phyloP scores from a whole-genome alignment of 2,888 invertebrate genomes.

The Heterodera filipjevi region DNA sequence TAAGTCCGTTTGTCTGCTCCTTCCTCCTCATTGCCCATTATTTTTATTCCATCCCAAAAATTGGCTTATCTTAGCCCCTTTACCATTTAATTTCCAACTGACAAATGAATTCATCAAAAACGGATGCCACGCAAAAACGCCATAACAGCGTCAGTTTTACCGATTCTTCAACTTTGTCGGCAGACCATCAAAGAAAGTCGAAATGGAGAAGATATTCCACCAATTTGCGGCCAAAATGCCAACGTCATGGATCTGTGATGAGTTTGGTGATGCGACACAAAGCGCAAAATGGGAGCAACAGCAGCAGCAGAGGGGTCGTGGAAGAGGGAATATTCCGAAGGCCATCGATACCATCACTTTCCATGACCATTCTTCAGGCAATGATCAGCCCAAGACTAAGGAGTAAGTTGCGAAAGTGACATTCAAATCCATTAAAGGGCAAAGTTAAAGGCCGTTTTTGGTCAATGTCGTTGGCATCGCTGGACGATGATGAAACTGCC shows the following conservation, averaged over 20 bases:
- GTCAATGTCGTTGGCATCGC: background rate
- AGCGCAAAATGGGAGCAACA: background rate
- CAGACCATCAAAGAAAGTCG: background rate
- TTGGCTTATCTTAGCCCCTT: background rate
- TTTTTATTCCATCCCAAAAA: background rate
- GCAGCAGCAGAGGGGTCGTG: background rate
- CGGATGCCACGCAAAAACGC: background rate
- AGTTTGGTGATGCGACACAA: slow-evolving; percentile 22
- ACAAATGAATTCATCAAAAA: background rate
- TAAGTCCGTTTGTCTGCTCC: background rate
- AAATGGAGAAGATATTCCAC: background rate
- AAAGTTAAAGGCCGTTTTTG: background rate
- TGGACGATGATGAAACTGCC: slow-evolving; percentile 10
- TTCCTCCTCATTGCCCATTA: background rate
- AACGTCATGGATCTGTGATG: slow-evolving; percentile 1
- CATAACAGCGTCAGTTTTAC: background rate
- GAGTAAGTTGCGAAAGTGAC: background rate
- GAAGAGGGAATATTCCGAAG: background rate
- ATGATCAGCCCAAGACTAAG: background rate
- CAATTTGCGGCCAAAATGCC: background rate
- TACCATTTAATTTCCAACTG: background rate
- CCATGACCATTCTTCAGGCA: background rate
- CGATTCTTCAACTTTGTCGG: background rate
- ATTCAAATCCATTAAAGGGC: background rate
- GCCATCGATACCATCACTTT: background rate